Percentiles rank a stretch among this genome's conserved stretches.
Evolutionary conservation across 2,113 vertebrate genomes (phyloP).

Genomic region (Salvator merianae): DNA sequence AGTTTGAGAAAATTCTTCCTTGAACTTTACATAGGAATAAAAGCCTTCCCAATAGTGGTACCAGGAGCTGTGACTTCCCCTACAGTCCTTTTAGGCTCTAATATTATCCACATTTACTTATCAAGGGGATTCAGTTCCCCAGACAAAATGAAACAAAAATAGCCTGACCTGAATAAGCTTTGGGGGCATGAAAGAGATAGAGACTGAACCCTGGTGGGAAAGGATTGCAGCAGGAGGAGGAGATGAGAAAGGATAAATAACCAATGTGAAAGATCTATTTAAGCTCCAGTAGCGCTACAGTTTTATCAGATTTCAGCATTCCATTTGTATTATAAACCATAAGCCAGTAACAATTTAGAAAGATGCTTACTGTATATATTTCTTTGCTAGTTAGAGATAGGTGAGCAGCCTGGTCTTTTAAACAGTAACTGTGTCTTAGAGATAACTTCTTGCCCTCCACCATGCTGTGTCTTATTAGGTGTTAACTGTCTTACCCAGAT

Average conservation of each 20-base stretch:
- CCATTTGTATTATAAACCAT: slow-evolving; percentile 13
- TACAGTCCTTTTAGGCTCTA: slow-evolving; percentile 10
- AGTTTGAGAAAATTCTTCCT: neutral
- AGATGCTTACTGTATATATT: slow-evolving; percentile 17
- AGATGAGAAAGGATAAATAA: neutral
- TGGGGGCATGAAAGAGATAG: slow-evolving; percentile 7
- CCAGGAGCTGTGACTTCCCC: neutral
- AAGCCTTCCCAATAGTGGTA: slow-evolving; percentile 10
- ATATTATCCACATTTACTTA: slow-evolving; percentile 32
- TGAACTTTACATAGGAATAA: neutral
- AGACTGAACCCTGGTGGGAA: slow-evolving; percentile 12
- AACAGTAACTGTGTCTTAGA: neutral
- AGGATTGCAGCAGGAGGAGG: neutral
- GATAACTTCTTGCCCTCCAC: neutral
- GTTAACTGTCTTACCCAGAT: neutral
- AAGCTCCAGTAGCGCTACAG: slow-evolving; percentile 42
- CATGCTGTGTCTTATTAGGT: neutral
- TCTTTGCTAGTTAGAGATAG: neutral
- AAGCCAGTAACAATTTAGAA: slow-evolving; percentile 10
- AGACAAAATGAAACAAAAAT: neutral
- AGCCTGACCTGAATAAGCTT: slow-evolving; percentile 15
- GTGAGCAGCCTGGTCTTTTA: neutral
- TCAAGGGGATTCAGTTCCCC: slow-evolving; percentile 15
- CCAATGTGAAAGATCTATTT: slow-evolving; percentile 32
- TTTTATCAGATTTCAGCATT: neutral